Base-by-base conservation (phyloP, 2,797 vertebrate species). In the Oryzias dopingdopingensis region DNA sequence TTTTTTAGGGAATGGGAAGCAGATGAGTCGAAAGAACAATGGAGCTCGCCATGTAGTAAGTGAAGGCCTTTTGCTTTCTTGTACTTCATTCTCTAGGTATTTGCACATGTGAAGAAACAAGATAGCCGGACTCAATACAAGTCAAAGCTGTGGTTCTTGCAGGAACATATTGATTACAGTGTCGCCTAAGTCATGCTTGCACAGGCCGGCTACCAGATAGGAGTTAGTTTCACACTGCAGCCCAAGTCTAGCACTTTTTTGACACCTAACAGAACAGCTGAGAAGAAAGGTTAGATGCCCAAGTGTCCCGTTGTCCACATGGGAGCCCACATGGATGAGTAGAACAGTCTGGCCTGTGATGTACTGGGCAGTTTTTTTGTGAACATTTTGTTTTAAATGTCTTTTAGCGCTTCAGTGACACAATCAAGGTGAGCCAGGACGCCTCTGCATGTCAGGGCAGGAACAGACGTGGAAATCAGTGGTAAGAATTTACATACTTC, bases 381-480 rank as follows among this genome's bases (percentile, higher is more conserved):
- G 26, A 62, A 72, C 41, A 65, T 29, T 57, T 17, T 52, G 47
- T 29, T n/a, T 26, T 6, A 17, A 37, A 37, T 79, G 24, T 82
- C 32, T 75, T 24, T 56, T 42, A 89, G 87, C 85, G 53, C 59
- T 94, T 95, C 74, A 94, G 92, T 69, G 93, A 98, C 91, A 94
- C 94, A 75, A 91, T 93, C 72, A 93, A 88, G 83, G 92, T 94
- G 73, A 95, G 94, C 80, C 93, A 92, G 72, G 94, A 92, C 67
- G 66, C 90, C 47, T 92, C 91, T 66, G 90, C 72, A 75, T 90
- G 92, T 83, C 93, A 94, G 90, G 91, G 89, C 56, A 88, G 80
- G 74, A 91, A 83, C 77, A 88, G 67, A 73, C 76, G 87, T 59
- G 89, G 71, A 76, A 91, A 89, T 73, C 89, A 89, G 88, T 93